phyloP scores from a whole-genome alignment of 2,113 vertebrate species.

The Tursiops truncatus region DNA sequence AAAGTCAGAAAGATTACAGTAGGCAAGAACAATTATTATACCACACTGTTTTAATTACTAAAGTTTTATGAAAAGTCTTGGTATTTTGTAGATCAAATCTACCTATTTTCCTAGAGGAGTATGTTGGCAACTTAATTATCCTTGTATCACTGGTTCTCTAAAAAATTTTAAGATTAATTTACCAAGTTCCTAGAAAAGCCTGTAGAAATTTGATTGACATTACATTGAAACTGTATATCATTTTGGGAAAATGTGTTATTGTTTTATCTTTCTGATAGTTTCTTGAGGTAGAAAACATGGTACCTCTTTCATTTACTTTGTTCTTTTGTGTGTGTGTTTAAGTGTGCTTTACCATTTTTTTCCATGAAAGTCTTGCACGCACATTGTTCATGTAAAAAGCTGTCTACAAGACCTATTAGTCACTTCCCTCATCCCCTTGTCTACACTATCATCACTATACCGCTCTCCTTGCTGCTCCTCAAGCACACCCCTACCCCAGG shows the following conservation, averaged over 20 bases:
- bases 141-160: neutral
- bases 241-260: neutral
- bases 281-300: neutral
- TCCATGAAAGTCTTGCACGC: neutral
- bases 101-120: neutral
- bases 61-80: neutral
- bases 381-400: neutral
- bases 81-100: neutral
- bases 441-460: neutral
- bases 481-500: neutral
- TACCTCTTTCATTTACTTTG: neutral
- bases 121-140: neutral
- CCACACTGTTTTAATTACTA: neutral
- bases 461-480: neutral
- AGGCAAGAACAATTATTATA: neutral
- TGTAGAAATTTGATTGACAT: neutral
- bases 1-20: neutral
- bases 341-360: neutral
- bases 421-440: neutral
- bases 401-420: neutral
- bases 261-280: neutral
- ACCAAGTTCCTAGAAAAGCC: neutral
- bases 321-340: neutral
- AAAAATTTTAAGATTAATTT: neutral
- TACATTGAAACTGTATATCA: neutral